Evolutionary conservation across 2,797 vertebrate genomes (phyloP), one percentile per base, ranked within the genome.

Genomic region (Chaenodraco wilsoni): DNA sequence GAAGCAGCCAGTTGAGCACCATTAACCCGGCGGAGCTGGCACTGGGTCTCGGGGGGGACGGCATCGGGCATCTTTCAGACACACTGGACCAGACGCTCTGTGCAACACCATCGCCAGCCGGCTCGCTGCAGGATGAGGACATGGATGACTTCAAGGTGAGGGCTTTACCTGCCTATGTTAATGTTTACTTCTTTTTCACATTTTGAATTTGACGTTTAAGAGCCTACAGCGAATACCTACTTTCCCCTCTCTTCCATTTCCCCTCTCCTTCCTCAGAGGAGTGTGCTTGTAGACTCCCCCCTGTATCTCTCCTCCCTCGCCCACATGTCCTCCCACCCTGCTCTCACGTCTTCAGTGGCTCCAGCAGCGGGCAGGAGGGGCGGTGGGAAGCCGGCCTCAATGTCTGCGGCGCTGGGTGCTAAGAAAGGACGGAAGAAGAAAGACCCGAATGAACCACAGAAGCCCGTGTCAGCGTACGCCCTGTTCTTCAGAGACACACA

Each of bases 401-500:
- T 86, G 37, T 84, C 87, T 3, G 83, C 19, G 2, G 58, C 7
- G 0, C 40, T 7, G 15, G 83, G 41, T 0, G 45, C 88, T 54
- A 98, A 96, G 82, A 95, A 88, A 69, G 87, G 68, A 16, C 93
- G 92, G 75, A 97, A 95, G 86, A 97, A 96, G 92, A 98, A 97
- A 79, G 96, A 98, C 87, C 97, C 96, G 5, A 97, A 98, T 33
- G 96, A 98, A 80, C 97, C 97, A 0, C 96, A 97, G 83, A 98
- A 98, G 82, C 97, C 97, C 0, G 95, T 98, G 56, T 98, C 97
- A 1, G 97, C 97, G 0, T 98, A 98, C 15, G 97, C 97, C 0
- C 90, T 98, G 61, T 98, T 98, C 90, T 98, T 98, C 86, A 94
- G 96, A 65, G 97, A 98, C 91, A 98, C 96, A 0, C 97, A 97